These are phyloP conservation scores for Rotaria socialis DNA, from an alignment of 2,888 invertebrate genomes.

Conservation along the genomic window DNA sequence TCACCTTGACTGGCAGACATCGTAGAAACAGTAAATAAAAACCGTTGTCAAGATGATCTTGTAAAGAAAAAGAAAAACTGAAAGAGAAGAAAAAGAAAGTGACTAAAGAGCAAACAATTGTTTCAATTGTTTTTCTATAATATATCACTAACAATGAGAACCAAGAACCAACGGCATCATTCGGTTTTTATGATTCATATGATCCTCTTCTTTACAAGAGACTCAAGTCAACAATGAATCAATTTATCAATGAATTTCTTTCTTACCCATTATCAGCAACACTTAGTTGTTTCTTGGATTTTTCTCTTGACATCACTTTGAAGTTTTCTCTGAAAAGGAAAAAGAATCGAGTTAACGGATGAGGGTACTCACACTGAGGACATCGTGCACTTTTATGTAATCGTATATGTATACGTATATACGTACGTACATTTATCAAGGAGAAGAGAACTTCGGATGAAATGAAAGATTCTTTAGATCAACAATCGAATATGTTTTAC, in stretches of 20 bases:
- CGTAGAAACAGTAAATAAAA: constrained; percentile 19
- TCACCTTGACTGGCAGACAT: background rate
- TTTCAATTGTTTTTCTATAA: background rate
- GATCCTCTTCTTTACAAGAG: too few relatives aligned
- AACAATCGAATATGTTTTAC: too few relatives aligned
- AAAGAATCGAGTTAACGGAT: background rate
- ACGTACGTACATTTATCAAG: too few relatives aligned
- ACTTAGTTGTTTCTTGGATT: background rate
- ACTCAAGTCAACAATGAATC: background rate
- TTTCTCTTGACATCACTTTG: background rate
- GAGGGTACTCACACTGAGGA: background rate
- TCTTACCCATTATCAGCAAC: too few relatives aligned
- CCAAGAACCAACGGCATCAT: too few relatives aligned
- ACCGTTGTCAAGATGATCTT: background rate
- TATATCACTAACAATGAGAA: background rate
- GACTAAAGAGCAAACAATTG: background rate
- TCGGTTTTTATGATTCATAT: too few relatives aligned
- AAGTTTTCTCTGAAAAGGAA: background rate
- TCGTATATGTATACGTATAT: background rate
- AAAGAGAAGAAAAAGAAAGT: background rate
- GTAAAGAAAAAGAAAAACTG: background rate
- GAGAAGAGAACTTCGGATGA: too few relatives aligned
- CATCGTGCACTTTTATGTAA: background rate
- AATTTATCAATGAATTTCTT: background rate
- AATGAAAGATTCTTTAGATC: too few relatives aligned